These are phyloP conservation scores for Sycophaga agraensis DNA, from an alignment of 1,140 invertebrate species.

Conservation along the genomic window DNA sequence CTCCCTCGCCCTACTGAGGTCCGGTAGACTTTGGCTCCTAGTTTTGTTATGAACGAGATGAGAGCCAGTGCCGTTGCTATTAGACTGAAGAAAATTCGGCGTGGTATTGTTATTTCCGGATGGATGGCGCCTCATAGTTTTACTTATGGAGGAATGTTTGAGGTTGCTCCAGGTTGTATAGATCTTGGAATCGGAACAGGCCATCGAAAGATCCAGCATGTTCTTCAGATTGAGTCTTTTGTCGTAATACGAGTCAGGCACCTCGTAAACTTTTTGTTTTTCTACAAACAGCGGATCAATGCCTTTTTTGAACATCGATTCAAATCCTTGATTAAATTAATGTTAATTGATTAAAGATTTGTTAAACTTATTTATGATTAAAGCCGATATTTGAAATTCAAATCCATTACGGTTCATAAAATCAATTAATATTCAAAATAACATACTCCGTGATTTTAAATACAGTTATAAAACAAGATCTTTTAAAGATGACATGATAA, in stretches of 20 bases:
- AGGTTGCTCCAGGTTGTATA: constrained; percentile 84
- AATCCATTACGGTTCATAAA: no score
- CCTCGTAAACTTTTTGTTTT: constrained; percentile 47
- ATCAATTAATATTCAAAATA: no score
- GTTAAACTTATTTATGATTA: no score
- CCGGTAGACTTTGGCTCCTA: constrained; percentile 50
- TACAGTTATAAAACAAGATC: no score
- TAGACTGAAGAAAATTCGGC: constrained; percentile 43
- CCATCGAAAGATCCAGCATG: constrained; percentile 73
- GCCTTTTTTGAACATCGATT: constrained; percentile 4
- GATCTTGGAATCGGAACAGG: constrained; percentile 75
- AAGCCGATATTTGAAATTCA: no score
- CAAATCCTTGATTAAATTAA: no score
- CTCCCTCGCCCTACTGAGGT: constrained; percentile 42
- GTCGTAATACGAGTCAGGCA: constrained; percentile 44
- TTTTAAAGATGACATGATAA: no score
- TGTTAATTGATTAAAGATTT: no score
- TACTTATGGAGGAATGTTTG: constrained; percentile 58
- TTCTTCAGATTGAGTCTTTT: constrained; percentile 47
- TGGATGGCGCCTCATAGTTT: constrained; percentile 64
- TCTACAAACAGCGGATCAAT: constrained; percentile 37
- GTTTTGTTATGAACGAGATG: constrained; percentile 31
- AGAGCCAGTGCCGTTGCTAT: no score
- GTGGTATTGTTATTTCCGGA: constrained; percentile 76
- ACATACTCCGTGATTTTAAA: no score